Conservation (phyloP, 2,888 invertebrate species). For the Pseudanteris insignis region DNA sequence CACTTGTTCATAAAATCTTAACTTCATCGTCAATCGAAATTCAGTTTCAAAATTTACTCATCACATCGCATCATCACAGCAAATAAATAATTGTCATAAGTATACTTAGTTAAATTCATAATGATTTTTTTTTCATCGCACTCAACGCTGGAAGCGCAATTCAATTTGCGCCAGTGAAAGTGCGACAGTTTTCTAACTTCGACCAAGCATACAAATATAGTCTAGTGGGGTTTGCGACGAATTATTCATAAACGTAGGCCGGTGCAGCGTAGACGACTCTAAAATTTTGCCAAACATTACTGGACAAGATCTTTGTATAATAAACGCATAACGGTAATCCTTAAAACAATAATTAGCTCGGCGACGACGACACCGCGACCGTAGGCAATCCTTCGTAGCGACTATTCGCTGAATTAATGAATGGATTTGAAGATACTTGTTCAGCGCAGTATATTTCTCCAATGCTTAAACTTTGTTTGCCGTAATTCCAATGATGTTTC, state of each 20-base stretch:
- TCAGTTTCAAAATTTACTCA: too few relatives aligned
- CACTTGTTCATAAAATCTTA: too few relatives aligned
- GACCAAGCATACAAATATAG: too few relatives aligned
- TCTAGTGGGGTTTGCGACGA: constrained; percentile 45
- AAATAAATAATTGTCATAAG: too few relatives aligned
- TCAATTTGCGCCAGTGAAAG: neutral
- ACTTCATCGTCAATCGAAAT: too few relatives aligned
- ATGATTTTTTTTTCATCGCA: too few relatives aligned
- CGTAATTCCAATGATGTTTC: neutral
- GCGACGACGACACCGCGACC: constrained; percentile 47
- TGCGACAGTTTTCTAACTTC: neutral
- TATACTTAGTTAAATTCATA: too few relatives aligned
- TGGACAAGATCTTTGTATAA: constrained; percentile 59
- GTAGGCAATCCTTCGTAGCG: constrained; percentile 30
- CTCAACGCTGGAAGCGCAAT: neutral
- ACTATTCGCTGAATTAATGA: constrained; percentile 50
- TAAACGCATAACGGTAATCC: constrained; percentile 67
- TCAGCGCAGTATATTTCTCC: neutral
- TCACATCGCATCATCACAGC: too few relatives aligned
- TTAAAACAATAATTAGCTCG: constrained; percentile 66
- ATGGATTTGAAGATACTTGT: constrained; percentile 8
- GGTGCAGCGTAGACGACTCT: constrained; percentile 50
- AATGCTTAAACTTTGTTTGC: constrained; percentile 1
- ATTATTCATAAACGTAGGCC: constrained; percentile 64
- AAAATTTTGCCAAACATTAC: constrained; percentile 61